Evolutionary conservation across 2,797 vertebrate species (phyloP).

Genomic region (Sardinella longiceps): DNA sequence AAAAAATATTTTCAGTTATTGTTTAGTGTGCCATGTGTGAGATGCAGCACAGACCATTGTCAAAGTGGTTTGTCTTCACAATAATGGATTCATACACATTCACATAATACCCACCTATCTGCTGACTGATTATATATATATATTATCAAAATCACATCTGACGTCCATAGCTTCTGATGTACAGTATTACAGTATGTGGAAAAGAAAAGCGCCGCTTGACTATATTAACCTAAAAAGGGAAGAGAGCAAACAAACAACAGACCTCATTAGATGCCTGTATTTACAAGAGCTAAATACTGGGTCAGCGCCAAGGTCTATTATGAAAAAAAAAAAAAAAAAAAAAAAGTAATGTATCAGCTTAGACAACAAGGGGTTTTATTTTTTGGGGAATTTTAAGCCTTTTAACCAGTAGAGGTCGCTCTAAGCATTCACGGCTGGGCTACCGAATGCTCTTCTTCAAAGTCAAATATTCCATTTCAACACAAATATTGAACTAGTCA

Average conservation of each 20-base stretch:
- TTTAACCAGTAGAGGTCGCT: constrained; percentile 72
- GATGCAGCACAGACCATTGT: neutral
- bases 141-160: neutral
- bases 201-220: neutral
- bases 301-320: neutral
- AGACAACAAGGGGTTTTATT: neutral
- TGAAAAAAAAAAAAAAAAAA: neutral
- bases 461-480: neutral
- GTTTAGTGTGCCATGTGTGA: neutral
- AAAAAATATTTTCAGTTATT: neutral
- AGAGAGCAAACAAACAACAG: neutral
- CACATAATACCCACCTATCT: neutral
- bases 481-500: neutral
- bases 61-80: neutral
- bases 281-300: neutral
- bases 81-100: neutral
- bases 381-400: constrained; percentile 27
- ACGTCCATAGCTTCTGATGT: neutral
- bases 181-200: neutral
- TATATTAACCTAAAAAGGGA: neutral
- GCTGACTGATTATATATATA: neutral
- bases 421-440: constrained; percentile 47
- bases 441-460: constrained; percentile 34
- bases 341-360: too few relatives aligned
- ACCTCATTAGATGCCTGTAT: neutral